Evolutionary conservation across 2,113 vertebrate genomes (phyloP).

Genomic region (Sialia sialis): DNA sequence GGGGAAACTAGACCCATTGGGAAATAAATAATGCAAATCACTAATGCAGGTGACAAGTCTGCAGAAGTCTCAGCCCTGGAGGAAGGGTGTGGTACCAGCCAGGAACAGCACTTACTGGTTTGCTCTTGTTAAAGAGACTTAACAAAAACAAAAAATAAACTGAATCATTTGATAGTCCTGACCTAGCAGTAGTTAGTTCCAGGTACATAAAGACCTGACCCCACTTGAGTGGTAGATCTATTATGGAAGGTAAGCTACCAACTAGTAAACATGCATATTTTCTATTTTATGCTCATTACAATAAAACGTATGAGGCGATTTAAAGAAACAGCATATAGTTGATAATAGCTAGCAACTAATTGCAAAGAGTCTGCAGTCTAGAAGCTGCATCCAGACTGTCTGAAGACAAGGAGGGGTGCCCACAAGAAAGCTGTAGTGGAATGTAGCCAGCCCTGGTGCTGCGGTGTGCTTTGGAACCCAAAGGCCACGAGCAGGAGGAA

Average conservation of each 20-base stretch:
- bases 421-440: not conserved
- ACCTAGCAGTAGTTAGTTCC: not conserved
- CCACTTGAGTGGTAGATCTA: not conserved
- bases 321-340: not conserved
- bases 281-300: not conserved
- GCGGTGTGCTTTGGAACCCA: not conserved
- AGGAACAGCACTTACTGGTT: not conserved
- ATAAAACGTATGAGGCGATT: not conserved
- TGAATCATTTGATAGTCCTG: not conserved
- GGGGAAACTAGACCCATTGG: not conserved
- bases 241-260: not conserved
- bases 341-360: not conserved
- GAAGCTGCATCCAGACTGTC: not conserved
- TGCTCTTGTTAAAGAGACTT: not conserved
- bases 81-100: slow-evolving; percentile 32
- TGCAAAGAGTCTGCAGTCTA: not conserved
- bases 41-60: not conserved
- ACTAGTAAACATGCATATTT: not conserved
- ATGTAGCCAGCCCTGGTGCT: not conserved
- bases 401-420: not conserved
- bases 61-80: slow-evolving; percentile 6
- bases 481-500: not conserved
- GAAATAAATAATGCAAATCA: slow-evolving; percentile 12
- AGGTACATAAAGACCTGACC: not conserved
- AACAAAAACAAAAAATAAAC: not conserved